A percentile compares a stretch with the other conserved stretches of the same genome.
These are phyloP conservation scores for Natrix natrix DNA, from an alignment of 2,797 vertebrate genomes.

Conservation along the genomic window DNA sequence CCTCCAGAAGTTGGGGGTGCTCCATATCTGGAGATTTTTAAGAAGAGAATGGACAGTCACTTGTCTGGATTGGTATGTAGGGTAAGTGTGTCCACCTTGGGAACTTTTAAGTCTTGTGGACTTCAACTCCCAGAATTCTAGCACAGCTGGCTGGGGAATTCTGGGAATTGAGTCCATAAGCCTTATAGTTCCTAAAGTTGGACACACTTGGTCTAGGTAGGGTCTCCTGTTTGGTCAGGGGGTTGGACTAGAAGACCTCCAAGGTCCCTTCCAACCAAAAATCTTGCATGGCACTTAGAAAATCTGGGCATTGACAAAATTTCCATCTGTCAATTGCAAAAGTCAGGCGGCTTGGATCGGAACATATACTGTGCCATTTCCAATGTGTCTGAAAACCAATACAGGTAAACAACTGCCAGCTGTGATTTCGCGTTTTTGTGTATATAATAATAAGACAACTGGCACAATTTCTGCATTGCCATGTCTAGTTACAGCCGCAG, in stretches of 20 bases:
- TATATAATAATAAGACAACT: not conserved
- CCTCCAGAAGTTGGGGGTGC: not conserved
- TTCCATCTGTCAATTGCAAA: not conserved
- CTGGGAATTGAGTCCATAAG: not conserved
- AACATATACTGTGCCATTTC: not conserved
- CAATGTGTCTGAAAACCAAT: not conserved
- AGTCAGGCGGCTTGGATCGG: not conserved
- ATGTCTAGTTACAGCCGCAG: not conserved
- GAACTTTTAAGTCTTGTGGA: no score
- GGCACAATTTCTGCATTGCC: not conserved
- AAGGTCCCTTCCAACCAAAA: not conserved
- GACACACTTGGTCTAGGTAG: not conserved
- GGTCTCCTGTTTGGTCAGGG: not conserved
- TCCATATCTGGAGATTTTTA: not conserved
- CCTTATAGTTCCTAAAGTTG: no score
- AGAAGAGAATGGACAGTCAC: not conserved
- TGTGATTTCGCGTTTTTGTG: not conserved
- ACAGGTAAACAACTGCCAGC: not conserved
- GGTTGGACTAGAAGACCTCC: not conserved
- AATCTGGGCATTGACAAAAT: no score
- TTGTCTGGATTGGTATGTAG: not conserved
- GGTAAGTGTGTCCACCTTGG: no score
- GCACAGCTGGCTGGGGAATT: not conserved
- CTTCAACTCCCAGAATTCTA: no score
- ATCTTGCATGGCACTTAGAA: no score